A percentile compares a stretch with the other conserved stretches of the same genome.
phyloP scores from a whole-genome alignment of 1,140 invertebrate species.

The Zophobas morio region DNA sequence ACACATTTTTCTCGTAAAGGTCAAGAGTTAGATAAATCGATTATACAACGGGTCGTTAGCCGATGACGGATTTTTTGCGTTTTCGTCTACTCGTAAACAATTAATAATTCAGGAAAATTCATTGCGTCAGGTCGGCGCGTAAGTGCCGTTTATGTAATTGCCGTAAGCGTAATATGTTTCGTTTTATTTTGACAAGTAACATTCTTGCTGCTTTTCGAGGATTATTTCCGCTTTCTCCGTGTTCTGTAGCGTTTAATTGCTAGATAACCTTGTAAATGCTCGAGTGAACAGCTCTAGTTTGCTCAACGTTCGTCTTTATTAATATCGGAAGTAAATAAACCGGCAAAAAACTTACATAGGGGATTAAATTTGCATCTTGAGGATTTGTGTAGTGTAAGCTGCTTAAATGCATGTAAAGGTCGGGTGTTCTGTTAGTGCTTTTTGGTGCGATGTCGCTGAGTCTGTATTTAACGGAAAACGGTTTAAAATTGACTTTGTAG shows the following conservation, averaged over 20 bases:
- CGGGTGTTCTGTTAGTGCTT: background rate
- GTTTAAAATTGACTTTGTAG: no score
- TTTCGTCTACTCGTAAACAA: slow-evolving; percentile 4
- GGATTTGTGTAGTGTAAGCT: background rate
- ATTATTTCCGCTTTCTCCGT: slow-evolving; percentile 30
- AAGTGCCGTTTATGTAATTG: slow-evolving; percentile 28
- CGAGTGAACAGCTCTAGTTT: slow-evolving; percentile 28
- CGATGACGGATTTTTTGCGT: background rate
- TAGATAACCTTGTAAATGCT: slow-evolving; percentile 35
- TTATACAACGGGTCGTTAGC: slow-evolving; percentile 17
- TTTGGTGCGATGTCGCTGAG: background rate
- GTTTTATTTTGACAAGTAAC: background rate
- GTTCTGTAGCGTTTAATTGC: background rate
- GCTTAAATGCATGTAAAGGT: background rate
- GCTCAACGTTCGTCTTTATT: slow-evolving; percentile 4
- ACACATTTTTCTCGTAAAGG: slow-evolving; percentile 23
- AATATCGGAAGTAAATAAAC: background rate
- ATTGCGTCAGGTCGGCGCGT: background rate
- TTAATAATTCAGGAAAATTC: slow-evolving; percentile 35
- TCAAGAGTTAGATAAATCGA: slow-evolving; percentile 28
- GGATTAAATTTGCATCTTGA: slow-evolving; percentile 16
- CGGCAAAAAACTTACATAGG: slow-evolving; percentile 12
- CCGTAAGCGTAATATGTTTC: background rate
- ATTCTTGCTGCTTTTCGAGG: background rate
- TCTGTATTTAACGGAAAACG: no score